These are phyloP conservation scores for Scaptomyza tumidula DNA, from an alignment of 2,888 invertebrate species.

Conservation along the genomic window DNA sequence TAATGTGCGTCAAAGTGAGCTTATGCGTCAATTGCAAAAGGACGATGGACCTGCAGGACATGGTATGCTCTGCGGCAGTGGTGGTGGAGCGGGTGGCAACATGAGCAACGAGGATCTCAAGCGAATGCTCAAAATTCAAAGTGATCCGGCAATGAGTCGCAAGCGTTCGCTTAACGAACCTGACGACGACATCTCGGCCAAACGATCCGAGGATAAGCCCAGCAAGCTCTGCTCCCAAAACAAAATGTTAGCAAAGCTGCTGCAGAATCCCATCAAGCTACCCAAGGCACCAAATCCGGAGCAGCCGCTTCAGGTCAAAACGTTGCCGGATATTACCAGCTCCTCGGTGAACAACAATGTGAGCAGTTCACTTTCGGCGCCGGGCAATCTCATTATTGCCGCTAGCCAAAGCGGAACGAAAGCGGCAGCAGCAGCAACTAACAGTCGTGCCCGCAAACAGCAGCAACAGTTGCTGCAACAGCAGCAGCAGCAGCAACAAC, in stretches of 20 bases:
- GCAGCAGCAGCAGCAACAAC: constrained; percentile 83
- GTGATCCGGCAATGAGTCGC: constrained; percentile 84
- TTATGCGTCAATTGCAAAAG: constrained; percentile 86
- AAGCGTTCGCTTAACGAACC: constrained; percentile 88
- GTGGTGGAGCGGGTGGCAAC: constrained; percentile 41
- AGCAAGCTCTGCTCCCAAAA: constrained; percentile 93
- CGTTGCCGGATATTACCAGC: constrained; percentile 84
- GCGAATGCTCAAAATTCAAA: constrained; percentile 83
- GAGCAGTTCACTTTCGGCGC: constrained; percentile 69
- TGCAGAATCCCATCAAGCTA: constrained; percentile 90
- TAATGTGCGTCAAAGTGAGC: constrained; percentile 85
- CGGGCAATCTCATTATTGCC: constrained; percentile 70
- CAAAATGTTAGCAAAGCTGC: constrained; percentile 92
- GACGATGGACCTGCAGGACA: constrained; percentile 81
- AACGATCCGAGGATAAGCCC: constrained; percentile 84
- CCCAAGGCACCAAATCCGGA: constrained; percentile 84
- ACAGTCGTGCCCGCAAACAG: constrained; percentile 77
- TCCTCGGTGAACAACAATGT: constrained; percentile 80
- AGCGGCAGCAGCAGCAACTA: constrained; percentile 84
- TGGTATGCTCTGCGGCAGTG: constrained; percentile 62
- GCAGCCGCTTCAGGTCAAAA: constrained; percentile 82
- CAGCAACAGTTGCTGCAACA: constrained; percentile 84
- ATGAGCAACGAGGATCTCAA: constrained; percentile 84
- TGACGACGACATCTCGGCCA: constrained; percentile 85
- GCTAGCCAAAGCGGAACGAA: constrained; percentile 68